These are phyloP conservation scores for Agrotis exclamationis DNA, from an alignment of 2,888 invertebrate species.

Conservation along the genomic window DNA sequence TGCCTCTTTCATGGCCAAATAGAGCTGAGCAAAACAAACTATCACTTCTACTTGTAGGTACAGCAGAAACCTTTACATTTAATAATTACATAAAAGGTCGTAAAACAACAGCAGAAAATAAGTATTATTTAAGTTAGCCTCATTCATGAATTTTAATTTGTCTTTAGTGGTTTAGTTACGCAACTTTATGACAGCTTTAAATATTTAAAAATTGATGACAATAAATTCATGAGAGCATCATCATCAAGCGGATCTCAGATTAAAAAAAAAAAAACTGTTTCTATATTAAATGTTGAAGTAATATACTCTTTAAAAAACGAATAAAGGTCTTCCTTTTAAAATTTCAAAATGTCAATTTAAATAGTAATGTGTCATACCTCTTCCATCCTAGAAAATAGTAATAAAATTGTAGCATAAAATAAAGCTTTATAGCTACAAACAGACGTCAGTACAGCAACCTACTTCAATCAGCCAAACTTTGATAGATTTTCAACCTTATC, in stretches of 20 bases:
- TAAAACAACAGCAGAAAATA: neutral
- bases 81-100: neutral
- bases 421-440: too few relatives aligned
- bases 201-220: neutral
- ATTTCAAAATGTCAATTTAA: neutral
- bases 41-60: neutral
- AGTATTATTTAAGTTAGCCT: slow-evolving; percentile 10
- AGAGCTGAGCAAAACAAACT: neutral
- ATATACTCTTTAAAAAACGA: neutral
- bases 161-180: slow-evolving; percentile 8
- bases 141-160: slow-evolving; percentile 27
- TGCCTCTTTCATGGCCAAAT: too few relatives aligned
- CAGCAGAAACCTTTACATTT: neutral
- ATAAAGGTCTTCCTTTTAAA: neutral
- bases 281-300: slow-evolving; percentile 17
- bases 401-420: neutral
- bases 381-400: neutral
- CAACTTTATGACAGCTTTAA: neutral
- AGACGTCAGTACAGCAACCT: too few relatives aligned
- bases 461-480: too few relatives aligned
- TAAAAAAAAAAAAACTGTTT: neutral
- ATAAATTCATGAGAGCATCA: slow-evolving; percentile 13
- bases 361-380: too few relatives aligned
- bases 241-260: slow-evolving; percentile 35
- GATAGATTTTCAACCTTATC: too few relatives aligned